phyloP scores from a whole-genome alignment of 37 sponge, comb jelly and placozoan species.

The Chondrilla cf. caribensis region DNA sequence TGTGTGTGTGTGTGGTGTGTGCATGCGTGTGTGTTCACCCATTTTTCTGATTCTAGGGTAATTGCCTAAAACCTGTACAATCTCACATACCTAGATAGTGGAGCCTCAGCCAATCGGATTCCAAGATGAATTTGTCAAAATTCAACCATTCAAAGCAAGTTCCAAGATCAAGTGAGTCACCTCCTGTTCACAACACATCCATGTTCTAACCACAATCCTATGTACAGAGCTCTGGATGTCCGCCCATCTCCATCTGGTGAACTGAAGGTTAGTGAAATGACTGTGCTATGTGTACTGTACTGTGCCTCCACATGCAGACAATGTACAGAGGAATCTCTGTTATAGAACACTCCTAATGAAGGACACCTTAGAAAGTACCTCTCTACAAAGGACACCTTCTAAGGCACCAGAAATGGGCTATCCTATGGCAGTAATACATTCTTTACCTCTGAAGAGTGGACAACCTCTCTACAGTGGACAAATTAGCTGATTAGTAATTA shows the following conservation, averaged over 20 bases:
- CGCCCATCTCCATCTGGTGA: neutral
- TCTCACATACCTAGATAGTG: neutral
- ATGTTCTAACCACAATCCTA: neutral
- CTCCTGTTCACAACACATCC: neutral
- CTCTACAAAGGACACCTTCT: too few relatives aligned
- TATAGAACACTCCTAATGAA: neutral
- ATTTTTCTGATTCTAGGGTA: neutral
- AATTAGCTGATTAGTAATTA: too few relatives aligned
- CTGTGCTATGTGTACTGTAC: neutral
- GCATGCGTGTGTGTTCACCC: too few relatives aligned
- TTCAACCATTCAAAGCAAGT: neutral
- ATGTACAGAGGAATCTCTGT: neutral
- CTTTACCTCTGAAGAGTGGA: too few relatives aligned
- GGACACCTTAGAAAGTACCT: too few relatives aligned
- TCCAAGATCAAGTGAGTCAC: neutral
- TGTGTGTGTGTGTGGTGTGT: neutral
- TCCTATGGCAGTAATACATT: too few relatives aligned
- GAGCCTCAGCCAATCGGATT: neutral
- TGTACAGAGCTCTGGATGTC: constrained; percentile 6
- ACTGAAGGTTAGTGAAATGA: neutral
- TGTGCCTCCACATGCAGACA: neutral
- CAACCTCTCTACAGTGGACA: too few relatives aligned
- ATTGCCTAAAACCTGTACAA: too few relatives aligned
- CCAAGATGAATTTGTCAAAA: neutral
- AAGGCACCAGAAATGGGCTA: too few relatives aligned